phyloP scores from a whole-genome alignment of 2,113 vertebrate genomes.

The Tetrao urogallus region DNA sequence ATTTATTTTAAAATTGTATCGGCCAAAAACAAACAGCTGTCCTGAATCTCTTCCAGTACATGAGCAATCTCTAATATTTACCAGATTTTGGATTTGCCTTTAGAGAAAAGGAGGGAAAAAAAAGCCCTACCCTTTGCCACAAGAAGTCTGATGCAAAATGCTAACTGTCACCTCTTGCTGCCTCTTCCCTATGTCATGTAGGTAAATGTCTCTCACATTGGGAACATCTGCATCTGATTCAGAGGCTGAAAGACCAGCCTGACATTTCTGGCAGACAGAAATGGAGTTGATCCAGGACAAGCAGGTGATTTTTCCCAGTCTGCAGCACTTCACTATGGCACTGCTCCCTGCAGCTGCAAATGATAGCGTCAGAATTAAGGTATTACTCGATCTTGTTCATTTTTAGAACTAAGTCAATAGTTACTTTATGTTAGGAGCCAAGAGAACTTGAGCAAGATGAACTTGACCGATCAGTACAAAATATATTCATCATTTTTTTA shows the following conservation, averaged over 20 bases:
- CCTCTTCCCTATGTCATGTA: neutral
- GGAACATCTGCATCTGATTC: neutral
- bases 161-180: neutral
- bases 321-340: neutral
- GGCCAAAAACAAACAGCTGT: slow-evolving; percentile 34
- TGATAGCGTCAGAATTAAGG: neutral
- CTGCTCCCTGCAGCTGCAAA: neutral
- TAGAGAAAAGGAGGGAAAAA: neutral
- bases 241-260: neutral
- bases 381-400: slow-evolving; percentile 29
- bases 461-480: neutral
- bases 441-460: slow-evolving; percentile 3
- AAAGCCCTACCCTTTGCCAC: neutral
- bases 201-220: neutral
- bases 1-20: neutral
- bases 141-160: neutral
- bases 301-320: slow-evolving; percentile 49
- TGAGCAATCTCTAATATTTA: slow-evolving; percentile 44
- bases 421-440: neutral
- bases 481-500: slow-evolving; percentile 6
- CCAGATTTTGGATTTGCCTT: neutral
- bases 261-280: neutral
- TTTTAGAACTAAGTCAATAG: slow-evolving; percentile 45
- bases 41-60: slow-evolving; percentile 14
- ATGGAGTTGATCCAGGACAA: slow-evolving; percentile 10